Percentiles rank a stretch among this genome's conserved stretches.
These are phyloP conservation scores for Kryptolebias ocellatus DNA, from an alignment of 2,797 vertebrate species.

Conservation along the genomic window DNA sequence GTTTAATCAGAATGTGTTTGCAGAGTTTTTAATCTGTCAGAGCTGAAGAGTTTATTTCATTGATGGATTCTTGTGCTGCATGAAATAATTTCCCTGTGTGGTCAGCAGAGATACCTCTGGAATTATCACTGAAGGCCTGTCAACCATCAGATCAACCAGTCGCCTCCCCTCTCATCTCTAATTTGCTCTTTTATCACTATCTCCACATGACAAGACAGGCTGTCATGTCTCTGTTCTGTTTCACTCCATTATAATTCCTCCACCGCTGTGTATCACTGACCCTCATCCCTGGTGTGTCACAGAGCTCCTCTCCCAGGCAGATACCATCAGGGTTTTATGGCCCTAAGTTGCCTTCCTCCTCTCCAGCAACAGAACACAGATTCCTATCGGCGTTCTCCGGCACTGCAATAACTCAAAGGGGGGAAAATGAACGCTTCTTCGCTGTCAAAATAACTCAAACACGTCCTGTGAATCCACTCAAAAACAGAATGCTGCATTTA, in stretches of 20 bases:
- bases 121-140: conserved; percentile 25
- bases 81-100: not conserved
- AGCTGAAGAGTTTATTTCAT: conserved; percentile 9
- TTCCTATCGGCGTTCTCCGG: conserved; percentile 32
- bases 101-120: not conserved
- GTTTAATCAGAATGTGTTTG: no score
- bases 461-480: not conserved
- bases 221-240: not conserved
- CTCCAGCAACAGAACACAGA: conserved; percentile 31
- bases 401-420: conserved; percentile 11
- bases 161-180: not conserved
- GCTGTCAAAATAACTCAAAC: conserved; percentile 33
- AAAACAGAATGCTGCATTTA: conserved; percentile 9
- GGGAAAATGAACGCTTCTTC: conserved; percentile 41
- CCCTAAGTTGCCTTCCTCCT: conserved; percentile 16
- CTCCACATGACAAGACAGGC: not conserved
- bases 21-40: not conserved
- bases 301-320: conserved; percentile 33
- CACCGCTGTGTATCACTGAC: not conserved
- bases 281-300: conserved; percentile 42
- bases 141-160: not conserved
- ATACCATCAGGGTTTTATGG: conserved; percentile 49
- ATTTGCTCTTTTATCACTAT: not conserved
- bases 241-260: not conserved
- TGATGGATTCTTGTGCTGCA: conserved; percentile 8